Evolutionary conservation across 2,888 invertebrate genomes (phyloP).

Genomic region (Poecilobothrus nobilitatus): DNA sequence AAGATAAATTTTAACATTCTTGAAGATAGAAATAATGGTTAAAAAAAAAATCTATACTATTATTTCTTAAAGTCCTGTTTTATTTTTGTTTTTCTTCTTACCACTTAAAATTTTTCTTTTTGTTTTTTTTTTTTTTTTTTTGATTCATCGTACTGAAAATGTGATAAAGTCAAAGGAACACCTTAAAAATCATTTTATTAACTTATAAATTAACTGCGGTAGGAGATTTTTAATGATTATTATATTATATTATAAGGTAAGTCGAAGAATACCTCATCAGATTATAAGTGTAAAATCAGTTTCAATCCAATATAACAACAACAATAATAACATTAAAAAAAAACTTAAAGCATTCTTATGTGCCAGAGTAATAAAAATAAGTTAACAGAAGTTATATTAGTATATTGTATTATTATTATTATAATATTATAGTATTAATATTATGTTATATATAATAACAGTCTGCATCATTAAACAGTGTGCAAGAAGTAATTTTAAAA

Average conservation of each 20-base stretch:
- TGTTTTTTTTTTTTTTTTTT: not conserved
- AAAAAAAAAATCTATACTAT: not conserved
- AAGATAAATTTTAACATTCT: not conserved
- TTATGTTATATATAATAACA: too few species aligned
- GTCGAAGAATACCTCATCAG: too few species aligned
- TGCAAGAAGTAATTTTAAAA: too few species aligned
- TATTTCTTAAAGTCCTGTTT: too few species aligned
- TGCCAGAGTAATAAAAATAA: not conserved
- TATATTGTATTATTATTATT: too few species aligned
- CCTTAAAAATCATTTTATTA: conserved; percentile 2
- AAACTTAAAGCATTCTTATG: not conserved
- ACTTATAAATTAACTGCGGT: not conserved
- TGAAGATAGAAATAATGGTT: not conserved
- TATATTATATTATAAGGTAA: too few species aligned
- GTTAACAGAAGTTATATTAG: not conserved
- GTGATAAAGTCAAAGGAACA: conserved; percentile 1
- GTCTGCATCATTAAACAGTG: too few species aligned
- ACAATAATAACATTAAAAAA: not conserved
- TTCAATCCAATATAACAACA: too few species aligned
- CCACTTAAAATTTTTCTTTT: too few species aligned
- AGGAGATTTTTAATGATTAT: not conserved
- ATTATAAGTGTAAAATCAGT: too few species aligned
- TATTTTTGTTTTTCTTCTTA: too few species aligned
- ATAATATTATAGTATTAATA: too few species aligned
- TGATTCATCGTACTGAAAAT: not conserved